Conservation (phyloP, 2,888 invertebrate genomes). For the Leucania comma region DNA sequence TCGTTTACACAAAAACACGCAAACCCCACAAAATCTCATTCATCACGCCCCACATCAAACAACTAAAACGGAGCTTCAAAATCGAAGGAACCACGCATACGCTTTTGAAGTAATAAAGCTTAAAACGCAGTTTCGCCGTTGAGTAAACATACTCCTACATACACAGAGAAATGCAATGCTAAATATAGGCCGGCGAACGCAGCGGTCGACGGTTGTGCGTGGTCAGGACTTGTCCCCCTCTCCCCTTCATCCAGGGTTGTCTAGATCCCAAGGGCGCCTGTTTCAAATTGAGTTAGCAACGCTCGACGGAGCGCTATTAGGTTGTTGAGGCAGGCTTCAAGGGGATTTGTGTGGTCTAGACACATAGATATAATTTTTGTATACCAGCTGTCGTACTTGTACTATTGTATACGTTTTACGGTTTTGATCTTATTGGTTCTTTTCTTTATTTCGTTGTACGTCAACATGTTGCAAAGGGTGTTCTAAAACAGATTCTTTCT, state of each 20-base stretch:
- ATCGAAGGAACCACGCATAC: constrained; percentile 49
- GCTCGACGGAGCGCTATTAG: constrained; percentile 53
- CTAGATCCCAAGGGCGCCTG: constrained; percentile 76
- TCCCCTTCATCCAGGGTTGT: constrained; percentile 68
- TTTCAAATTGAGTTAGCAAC: constrained; percentile 63
- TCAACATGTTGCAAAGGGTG: not conserved
- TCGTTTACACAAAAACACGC: constrained; percentile 16
- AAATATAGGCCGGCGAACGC: constrained; percentile 84
- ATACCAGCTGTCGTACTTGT: not conserved
- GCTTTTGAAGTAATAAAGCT: constrained; percentile 56
- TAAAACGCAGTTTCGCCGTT: constrained; percentile 62
- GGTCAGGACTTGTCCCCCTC: constrained; percentile 83
- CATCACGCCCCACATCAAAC: constrained; percentile 41
- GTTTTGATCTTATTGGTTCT: not conserved
- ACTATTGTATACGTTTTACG: constrained; percentile 6
- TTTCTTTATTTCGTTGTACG: not conserved
- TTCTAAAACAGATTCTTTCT: not conserved
- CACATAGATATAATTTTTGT: constrained; percentile 32
- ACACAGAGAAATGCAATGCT: constrained; percentile 82
- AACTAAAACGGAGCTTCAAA: constrained; percentile 47
- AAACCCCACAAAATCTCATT: constrained; percentile 11
- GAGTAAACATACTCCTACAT: constrained; percentile 65
- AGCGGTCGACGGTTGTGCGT: constrained; percentile 83
- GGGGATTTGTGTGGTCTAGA: constrained; percentile 35
- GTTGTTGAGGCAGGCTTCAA: constrained; percentile 52